A percentile compares a stretch with the other conserved stretches of the same genome.
These are phyloP conservation scores for Drosophila leonis DNA, from an alignment of 2,888 invertebrate species.

Conservation along the genomic window DNA sequence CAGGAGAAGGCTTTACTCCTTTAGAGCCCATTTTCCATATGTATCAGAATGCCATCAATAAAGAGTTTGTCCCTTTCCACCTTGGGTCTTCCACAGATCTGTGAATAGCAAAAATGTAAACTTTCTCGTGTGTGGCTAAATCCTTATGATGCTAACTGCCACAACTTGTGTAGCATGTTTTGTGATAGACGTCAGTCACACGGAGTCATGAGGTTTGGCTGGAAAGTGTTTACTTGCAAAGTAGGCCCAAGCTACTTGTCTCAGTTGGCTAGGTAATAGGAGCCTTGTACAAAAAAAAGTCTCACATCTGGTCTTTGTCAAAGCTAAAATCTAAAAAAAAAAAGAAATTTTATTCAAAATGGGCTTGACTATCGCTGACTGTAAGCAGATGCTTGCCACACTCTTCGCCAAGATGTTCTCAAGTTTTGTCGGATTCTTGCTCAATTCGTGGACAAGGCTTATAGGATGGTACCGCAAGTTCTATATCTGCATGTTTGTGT, in stretches of 20 bases:
- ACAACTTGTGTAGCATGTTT: not conserved
- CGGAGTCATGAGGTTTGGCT: too few species aligned
- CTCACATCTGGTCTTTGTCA: not conserved
- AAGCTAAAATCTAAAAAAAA: slow-evolving; percentile 5
- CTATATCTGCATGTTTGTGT: slow-evolving; percentile 1
- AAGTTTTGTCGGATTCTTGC: not conserved
- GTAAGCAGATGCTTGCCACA: not conserved
- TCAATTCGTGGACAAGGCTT: not conserved
- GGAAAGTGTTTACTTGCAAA: not conserved
- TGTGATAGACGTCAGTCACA: not conserved
- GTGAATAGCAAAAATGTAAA: not conserved
- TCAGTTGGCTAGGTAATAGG: not conserved
- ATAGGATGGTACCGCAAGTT: not conserved
- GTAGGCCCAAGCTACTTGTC: not conserved
- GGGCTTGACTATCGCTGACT: not conserved
- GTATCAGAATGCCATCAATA: not conserved
- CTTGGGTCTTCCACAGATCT: not conserved
- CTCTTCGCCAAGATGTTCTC: not conserved
- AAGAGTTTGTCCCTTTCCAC: not conserved
- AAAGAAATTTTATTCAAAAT: slow-evolving; percentile 1
- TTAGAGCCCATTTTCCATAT: not conserved
- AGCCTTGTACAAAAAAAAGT: not conserved
- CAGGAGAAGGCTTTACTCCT: not conserved
- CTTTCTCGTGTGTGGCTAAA: not conserved
- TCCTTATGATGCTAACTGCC: not conserved